These are phyloP conservation scores for Ispidina lecontei DNA, from an alignment of 2,797 vertebrate species.

Conservation along the genomic window DNA sequence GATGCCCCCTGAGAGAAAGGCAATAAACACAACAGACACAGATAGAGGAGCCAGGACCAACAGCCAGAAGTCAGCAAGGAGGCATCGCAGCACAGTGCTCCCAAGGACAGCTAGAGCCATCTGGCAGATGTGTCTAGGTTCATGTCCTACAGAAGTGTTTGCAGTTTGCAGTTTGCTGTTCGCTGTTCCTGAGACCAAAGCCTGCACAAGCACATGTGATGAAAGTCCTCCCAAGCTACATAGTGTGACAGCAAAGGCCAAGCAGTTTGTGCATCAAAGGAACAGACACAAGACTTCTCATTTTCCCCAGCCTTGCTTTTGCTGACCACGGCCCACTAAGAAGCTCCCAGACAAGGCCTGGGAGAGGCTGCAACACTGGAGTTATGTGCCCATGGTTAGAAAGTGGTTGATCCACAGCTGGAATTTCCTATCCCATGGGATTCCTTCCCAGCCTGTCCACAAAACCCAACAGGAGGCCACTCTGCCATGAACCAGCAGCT, in stretches of 20 bases:
- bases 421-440: neutral
- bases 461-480: neutral
- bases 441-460: neutral
- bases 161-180: neutral
- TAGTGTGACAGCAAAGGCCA: neutral
- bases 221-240: neutral
- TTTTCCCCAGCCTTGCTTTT: neutral
- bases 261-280: neutral
- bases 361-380: rapidly evolving
- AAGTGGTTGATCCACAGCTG: neutral
- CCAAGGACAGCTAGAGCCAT: neutral
- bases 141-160: neutral
- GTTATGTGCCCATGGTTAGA: neutral
- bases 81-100: neutral
- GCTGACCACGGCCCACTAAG: neutral
- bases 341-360: neutral
- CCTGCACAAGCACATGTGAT: rapidly evolving
- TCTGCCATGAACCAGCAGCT: neutral
- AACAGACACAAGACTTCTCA: neutral
- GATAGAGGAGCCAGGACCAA: neutral
- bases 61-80: neutral
- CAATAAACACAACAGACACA: neutral
- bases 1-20: neutral
- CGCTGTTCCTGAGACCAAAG: neutral
- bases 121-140: neutral